Evolutionary conservation across 2,113 vertebrate species (phyloP).

Genomic region (Saccopteryx bilineata): DNA sequence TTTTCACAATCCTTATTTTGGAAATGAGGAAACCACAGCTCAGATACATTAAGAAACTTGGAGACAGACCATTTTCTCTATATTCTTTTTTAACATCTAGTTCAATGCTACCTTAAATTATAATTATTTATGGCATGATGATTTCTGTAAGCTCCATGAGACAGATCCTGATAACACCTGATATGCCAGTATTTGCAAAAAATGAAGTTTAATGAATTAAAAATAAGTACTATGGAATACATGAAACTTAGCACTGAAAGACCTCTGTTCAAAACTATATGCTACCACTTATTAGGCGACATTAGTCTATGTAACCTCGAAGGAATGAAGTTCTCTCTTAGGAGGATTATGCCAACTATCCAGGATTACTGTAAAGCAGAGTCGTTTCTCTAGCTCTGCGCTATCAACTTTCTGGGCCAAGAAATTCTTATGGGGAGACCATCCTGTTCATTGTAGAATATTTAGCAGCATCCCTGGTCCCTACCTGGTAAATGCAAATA

Average conservation of each 20-base stretch:
- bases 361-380: not conserved
- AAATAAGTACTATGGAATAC: not conserved
- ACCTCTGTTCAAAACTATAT: not conserved
- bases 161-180: not conserved
- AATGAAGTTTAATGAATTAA: not conserved
- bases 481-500: not conserved
- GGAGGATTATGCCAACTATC: not conserved
- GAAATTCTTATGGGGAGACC: not conserved
- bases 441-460: not conserved
- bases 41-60: not conserved
- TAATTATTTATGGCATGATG: conserved; percentile 6
- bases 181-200: not conserved
- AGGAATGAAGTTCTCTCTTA: not conserved
- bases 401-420: not conserved
- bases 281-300: not conserved
- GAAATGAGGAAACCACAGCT: conserved; percentile 15
- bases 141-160: not conserved
- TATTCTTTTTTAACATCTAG: not conserved
- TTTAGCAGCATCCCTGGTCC: too few species aligned
- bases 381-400: not conserved
- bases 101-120: conserved; percentile 28
- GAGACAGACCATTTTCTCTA: not conserved
- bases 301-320: not conserved
- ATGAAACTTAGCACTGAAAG: not conserved
- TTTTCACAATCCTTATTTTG: conserved; percentile 1